Conservation (phyloP, 1,140 invertebrate genomes). For the Bicyclus anynana region DNA sequence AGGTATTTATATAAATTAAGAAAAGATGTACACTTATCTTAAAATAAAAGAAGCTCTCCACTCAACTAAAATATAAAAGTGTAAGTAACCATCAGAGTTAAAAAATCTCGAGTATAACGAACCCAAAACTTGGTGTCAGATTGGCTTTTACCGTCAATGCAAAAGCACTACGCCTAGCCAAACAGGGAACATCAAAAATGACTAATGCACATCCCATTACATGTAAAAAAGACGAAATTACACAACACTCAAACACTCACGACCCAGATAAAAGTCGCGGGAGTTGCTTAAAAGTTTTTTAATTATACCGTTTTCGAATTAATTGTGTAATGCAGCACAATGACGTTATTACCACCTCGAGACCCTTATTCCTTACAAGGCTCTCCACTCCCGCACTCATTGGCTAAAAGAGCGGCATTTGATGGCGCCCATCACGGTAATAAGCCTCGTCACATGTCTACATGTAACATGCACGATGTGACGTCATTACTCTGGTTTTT, state of each 20-base stretch:
- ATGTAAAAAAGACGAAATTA: neutral
- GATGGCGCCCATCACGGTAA: slow-evolving; percentile 50
- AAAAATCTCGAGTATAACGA: too few species aligned
- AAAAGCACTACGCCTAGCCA: neutral
- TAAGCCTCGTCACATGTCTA: slow-evolving; percentile 52
- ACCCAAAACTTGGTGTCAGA: neutral
- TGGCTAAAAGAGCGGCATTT: slow-evolving; percentile 50
- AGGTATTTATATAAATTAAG: too few species aligned
- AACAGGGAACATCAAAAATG: neutral
- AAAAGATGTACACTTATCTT: too few species aligned
- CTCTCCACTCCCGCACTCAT: slow-evolving; percentile 56
- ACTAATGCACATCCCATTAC: slow-evolving; percentile 1
- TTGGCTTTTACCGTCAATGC: neutral
- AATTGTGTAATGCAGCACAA: slow-evolving; percentile 10
- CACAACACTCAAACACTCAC: neutral
- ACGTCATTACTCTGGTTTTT: slow-evolving; percentile 66
- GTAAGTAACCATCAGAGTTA: too few species aligned
- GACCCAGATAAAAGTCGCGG: neutral
- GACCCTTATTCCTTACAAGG: slow-evolving; percentile 44
- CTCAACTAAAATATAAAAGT: too few species aligned
- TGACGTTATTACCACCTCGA: slow-evolving; percentile 17
- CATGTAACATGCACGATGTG: slow-evolving; percentile 45
- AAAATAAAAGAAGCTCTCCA: too few species aligned
- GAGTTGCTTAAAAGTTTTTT: slow-evolving; percentile 5
- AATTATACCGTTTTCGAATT: slow-evolving; percentile 10